Evolutionary conservation across 2,888 invertebrate species (phyloP).

Genomic region (Apomyelois bistriatella): DNA sequence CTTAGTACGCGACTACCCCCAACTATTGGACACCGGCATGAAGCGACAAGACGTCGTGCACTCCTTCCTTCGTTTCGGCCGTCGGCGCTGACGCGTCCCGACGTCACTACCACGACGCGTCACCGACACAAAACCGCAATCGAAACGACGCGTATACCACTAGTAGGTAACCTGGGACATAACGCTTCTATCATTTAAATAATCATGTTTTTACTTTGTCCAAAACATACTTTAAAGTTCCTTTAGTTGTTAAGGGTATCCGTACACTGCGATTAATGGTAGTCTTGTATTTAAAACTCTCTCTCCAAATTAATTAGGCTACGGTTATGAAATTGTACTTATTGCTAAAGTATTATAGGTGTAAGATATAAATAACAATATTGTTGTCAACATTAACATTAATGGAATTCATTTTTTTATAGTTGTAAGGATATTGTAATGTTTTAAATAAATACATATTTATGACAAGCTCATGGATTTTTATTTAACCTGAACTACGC

Average conservation of each 20-base stretch:
- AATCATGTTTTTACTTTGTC: constrained; percentile 49
- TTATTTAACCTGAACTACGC: constrained; percentile 26
- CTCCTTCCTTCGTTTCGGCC: constrained; percentile 93
- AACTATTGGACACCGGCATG: constrained; percentile 82
- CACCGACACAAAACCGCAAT: constrained; percentile 27
- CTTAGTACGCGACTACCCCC: constrained; percentile 73
- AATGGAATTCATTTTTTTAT: constrained; percentile 68
- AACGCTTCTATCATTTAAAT: background rate
- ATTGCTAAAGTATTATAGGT: constrained; percentile 65
- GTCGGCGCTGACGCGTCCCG: constrained; percentile 82
- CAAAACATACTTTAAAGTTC: constrained; percentile 59
- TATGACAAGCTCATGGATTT: constrained; percentile 62
- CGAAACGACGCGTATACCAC: constrained; percentile 25
- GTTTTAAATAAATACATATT: constrained; percentile 75
- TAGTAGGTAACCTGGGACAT: background rate
- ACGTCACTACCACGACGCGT: constrained; percentile 28
- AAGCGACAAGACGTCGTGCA: constrained; percentile 95
- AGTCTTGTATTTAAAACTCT: constrained; percentile 56
- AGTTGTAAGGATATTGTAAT: constrained; percentile 61
- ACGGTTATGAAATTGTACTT: constrained; percentile 52
- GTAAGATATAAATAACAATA: constrained; percentile 55
- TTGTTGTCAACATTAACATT: constrained; percentile 64
- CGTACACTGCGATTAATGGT: constrained; percentile 34
- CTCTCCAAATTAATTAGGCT: constrained; percentile 56
- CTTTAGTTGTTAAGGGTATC: constrained; percentile 37